Percentiles rank a stretch among this genome's conserved stretches.
Conservation (phyloP, 2,113 vertebrate genomes). For the Vireo altiloquus region DNA sequence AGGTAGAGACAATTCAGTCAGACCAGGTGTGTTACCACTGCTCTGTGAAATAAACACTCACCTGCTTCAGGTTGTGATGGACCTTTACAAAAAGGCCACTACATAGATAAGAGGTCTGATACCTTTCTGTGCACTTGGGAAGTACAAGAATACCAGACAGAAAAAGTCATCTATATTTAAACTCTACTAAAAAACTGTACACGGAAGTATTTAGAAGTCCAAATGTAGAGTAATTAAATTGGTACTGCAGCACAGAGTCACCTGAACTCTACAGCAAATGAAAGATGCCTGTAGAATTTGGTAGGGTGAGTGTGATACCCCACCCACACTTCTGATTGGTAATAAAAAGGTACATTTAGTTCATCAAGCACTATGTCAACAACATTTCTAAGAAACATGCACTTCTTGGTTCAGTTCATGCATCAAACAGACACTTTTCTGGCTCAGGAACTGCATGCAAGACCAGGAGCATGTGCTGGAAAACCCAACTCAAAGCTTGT, state of each 20-base stretch:
- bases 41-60: neutral
- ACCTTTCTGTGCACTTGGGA: neutral
- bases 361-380: neutral
- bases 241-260: neutral
- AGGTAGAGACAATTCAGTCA: neutral
- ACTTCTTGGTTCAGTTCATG: neutral
- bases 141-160: neutral
- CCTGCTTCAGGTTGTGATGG: neutral
- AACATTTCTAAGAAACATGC: neutral
- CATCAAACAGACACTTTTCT: neutral
- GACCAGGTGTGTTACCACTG: accelerated
- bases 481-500: neutral
- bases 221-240: neutral
- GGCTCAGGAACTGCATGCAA: neutral
- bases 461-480: neutral
- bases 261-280: neutral
- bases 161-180: neutral
- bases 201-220: neutral
- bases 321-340: neutral
- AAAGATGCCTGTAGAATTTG: neutral
- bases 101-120: neutral
- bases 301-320: neutral
- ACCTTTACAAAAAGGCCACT: neutral
- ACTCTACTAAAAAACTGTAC: neutral
- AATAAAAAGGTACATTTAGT: neutral